Base-by-base conservation (phyloP, 2,113 vertebrate species). In the Hippocampus mohnikei region DNA sequence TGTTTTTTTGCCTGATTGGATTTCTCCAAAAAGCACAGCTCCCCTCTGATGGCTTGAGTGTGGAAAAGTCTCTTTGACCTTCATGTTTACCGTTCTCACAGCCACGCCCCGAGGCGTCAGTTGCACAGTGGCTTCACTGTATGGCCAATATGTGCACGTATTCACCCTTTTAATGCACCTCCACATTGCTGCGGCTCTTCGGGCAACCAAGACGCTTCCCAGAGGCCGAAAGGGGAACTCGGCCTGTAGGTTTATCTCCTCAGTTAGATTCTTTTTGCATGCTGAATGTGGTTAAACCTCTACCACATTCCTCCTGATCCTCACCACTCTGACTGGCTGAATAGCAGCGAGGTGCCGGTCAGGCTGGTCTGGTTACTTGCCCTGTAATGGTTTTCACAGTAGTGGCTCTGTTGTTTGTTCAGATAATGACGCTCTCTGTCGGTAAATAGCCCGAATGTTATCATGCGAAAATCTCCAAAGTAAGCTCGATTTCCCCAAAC, bases 81-180 rank as follows among this genome's bases (percentile, higher is more conserved):
- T 48, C 0, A 6, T 87, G 80, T 88, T 84, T 81, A 77, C 79
- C 71, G 55, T 58, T 69, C 61, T 27, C 74, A 72, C 81, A 68
- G 61, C 78, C 83, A 53, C 83, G 7, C 85, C 84, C 81, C 23
- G 56, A 75, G 77, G 56, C 81, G 29, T 69, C 59, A 65, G 65
- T 77, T 73, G 61, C 76, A 84, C 84, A 86, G 70, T 71, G 42
- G 74, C 75, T 59, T 71, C 71, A 81, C 73, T 88, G 84, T 88
- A 55, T 67, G 21, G 73, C 40, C 72, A 42, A 29, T 76, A 77
- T 70, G 70, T 27, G 66, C 23, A 4, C 21, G 25, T 86, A 66
- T 87, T 84, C 83, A 75, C 84, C 53, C 56, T 68, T 70, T 74
- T 77, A 72, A 77, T 73, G 66, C 48, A 48, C 68, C 58, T 55